Evolutionary conservation across 2,888 invertebrate species (phyloP), one percentile per base, ranked within the genome.

Genomic region (Disparrhopalites patrizii): DNA sequence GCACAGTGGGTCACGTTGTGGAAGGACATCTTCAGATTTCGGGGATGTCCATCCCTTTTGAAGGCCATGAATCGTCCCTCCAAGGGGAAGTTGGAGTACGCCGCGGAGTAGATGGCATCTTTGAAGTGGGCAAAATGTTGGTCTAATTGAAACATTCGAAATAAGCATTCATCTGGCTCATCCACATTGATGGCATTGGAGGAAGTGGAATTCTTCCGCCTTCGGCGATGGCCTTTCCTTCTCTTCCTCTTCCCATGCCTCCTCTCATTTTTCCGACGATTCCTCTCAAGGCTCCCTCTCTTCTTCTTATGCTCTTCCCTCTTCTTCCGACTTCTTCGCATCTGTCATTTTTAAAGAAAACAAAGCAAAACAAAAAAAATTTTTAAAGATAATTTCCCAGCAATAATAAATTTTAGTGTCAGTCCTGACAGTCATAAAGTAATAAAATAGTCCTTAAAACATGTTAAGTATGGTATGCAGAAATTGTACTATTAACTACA

Each of bases 11-110:
- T 4, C 1, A 58, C 28, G 31, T 58, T 58, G 1, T 8, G 20
- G 30, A 58, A 58, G 23, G 58, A 20, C 47, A 30, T 38, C 30
- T 43, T 58, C 18, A 58, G 20, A 43, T 23, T 27, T 18, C 43
- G n/a, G 13, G 58, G 43, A 8, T n/a, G 1, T 7, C 58, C 58
- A 43, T 58, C 58, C 20, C 28, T 40, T 4, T 47, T 30, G 47
- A 58, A 58, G 13, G 58, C 58, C 5, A 58, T 58, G 20, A 58
- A 58, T 30, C 43, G 23, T 7, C 58, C 58, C 47, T 15, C n/a
- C 30, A 52, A 18, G 1, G 58, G 28, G 7, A 13, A 7, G 13
- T 20, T 58, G 25, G 58, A 58, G 43, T 58, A 40, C 1, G 58
- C 40, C 8, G 27, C 40, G 7, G 58, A 58, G 58, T 58, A 58